Conservation (phyloP, 2,888 invertebrate species). For the Nymphalis c-album region DNA sequence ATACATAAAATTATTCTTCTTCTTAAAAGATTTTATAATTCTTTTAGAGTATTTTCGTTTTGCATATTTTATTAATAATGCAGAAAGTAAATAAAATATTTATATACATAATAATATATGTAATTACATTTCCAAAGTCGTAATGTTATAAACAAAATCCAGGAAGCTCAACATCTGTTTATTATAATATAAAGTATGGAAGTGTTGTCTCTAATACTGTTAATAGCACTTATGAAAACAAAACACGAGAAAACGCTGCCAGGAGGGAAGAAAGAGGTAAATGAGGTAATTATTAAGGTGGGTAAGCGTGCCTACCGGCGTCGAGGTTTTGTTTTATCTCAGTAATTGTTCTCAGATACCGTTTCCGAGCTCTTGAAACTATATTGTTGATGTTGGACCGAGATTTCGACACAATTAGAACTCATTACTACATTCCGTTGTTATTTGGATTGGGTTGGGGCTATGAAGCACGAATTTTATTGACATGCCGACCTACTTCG, state of each 20-base stretch:
- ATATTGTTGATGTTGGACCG: conserved; percentile 6
- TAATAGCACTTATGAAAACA: conserved; percentile 7
- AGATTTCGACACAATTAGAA: conserved; percentile 5
- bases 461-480: neutral
- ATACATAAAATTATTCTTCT: too few species aligned
- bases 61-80: too few species aligned
- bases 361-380: neutral
- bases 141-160: neutral
- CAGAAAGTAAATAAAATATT: too few species aligned
- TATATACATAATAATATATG: too few species aligned
- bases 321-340: conserved; percentile 7
- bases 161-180: conserved; percentile 2
- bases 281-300: conserved; percentile 2
- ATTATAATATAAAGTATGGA: conserved; percentile 3
- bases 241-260: conserved; percentile 1
- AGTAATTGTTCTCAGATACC: conserved; percentile 5
- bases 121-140: neutral
- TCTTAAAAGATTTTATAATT: too few species aligned
- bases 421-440: conserved; percentile 1
- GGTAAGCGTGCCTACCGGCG: neutral
- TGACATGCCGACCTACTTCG: neutral
- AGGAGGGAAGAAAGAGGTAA: neutral
- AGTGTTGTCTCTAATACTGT: conserved; percentile 1
- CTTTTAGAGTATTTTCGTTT: too few species aligned
- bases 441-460: neutral